These are phyloP conservation scores for Hydra vulgaris DNA, from an alignment of 30 jellyfish, hydroid and myxozoan genomes.

Conservation along the genomic window DNA sequence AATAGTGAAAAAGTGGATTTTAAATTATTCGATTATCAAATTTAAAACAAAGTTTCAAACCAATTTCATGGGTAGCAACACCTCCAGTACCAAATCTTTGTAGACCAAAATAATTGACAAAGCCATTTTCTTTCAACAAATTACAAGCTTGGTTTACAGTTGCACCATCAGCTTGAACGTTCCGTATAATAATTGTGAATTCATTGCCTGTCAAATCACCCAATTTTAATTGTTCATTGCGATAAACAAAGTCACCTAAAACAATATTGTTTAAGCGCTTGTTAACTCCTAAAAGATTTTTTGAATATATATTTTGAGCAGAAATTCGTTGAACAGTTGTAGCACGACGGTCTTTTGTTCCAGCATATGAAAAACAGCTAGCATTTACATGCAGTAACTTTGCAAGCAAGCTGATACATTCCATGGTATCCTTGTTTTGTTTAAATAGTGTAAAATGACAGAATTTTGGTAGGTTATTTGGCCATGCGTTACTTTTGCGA, in stretches of 20 bases:
- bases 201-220: slow-evolving; percentile 92
- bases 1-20: neutral
- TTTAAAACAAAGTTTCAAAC: too few species aligned
- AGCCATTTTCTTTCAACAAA: slow-evolving; percentile 50
- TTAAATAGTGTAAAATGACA: slow-evolving; percentile 78
- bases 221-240: slow-evolving; percentile 38
- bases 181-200: slow-evolving; percentile 56
- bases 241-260: slow-evolving; percentile 58
- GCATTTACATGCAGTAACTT: slow-evolving; percentile 45
- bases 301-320: slow-evolving; percentile 38
- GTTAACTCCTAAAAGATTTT: slow-evolving; percentile 36
- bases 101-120: slow-evolving; percentile 84
- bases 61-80: slow-evolving; percentile 68
- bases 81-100: slow-evolving; percentile 99
- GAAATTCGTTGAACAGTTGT: slow-evolving; percentile 68
- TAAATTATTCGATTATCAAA: too few species aligned
- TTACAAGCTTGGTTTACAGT: slow-evolving; percentile 16
- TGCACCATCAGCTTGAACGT: slow-evolving; percentile 37
- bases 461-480: slow-evolving; percentile 16
- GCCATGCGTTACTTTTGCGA: slow-evolving; percentile 15
- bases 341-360: slow-evolving; percentile 94
- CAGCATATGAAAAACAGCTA: slow-evolving; percentile 69
- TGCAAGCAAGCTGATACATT: slow-evolving; percentile 56
- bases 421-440: slow-evolving; percentile 89
- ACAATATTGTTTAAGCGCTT: slow-evolving; percentile 30